phyloP scores from a whole-genome alignment of 2,888 invertebrate genomes.

The Tineola bisselliella region DNA sequence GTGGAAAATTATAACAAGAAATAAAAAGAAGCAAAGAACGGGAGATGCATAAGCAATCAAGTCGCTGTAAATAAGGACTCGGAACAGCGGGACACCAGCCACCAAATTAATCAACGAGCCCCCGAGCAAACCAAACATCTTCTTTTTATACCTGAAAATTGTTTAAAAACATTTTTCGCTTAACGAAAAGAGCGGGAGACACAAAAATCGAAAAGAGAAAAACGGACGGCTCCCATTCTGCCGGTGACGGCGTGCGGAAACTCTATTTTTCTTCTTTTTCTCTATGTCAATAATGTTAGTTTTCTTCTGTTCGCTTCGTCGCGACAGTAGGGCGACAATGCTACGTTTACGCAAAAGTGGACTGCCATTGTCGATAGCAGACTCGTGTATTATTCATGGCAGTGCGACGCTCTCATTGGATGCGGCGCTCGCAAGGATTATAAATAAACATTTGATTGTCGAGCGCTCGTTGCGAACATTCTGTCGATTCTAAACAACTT shows the following conservation, averaged over 20 bases:
- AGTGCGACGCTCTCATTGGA: conserved; percentile 18
- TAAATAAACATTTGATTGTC: conserved; percentile 13
- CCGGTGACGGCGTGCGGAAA: conserved; percentile 55
- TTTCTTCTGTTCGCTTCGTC: conserved; percentile 9
- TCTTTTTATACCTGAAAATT: conserved; percentile 11
- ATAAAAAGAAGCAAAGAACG: not conserved
- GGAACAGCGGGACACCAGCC: conserved; percentile 46
- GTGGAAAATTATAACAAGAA: conserved; percentile 4
- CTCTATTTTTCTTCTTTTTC: conserved; percentile 42
- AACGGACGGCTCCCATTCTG: conserved; percentile 52
- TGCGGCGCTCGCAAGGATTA: conserved; percentile 1
- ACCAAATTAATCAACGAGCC: conserved; percentile 56
- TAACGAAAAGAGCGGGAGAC: conserved; percentile 4
- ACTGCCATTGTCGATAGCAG: conserved; percentile 40
- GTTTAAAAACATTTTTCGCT: conserved; percentile 12
- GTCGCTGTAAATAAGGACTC: conserved; percentile 10
- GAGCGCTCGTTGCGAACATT: not conserved
- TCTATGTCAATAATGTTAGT: conserved; percentile 19
- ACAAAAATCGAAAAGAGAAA: conserved; percentile 21
- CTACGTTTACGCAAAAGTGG: conserved; percentile 40
- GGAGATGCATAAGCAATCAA: conserved; percentile 12
- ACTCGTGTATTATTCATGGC: conserved; percentile 52
- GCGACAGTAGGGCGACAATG: conserved; percentile 19
- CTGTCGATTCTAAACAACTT: conserved; percentile 6
- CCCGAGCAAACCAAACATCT: conserved; percentile 4